Base-by-base conservation (phyloP, 2,113 vertebrate species). In the Physeter macrocephalus region DNA sequence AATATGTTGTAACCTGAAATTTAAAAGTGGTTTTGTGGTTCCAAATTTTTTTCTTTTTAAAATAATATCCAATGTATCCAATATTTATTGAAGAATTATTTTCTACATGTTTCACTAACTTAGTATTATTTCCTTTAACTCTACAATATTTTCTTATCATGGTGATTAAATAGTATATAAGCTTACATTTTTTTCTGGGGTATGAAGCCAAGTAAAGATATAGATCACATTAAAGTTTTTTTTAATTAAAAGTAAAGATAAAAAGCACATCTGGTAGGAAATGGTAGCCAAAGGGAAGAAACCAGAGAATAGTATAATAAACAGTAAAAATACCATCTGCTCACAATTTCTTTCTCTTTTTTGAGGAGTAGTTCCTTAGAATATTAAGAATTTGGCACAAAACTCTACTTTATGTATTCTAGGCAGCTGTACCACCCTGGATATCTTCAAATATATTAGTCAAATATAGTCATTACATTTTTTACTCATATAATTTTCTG, bases 221-320 rank as follows among this genome's bases (percentile, higher is more conserved):
- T 18, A 81, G 41, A 94, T 75, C 36, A 93, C 23, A 57, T 81
- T 80, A 83, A 86, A 94, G 49, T 7, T 2, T 54, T 85, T 97
- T 97, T 77, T 64, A 96, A 97, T 95, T 95, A 88, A 96, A 96
- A 59, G 12, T 11, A 74, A 92, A 87, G 23, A 90, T 89, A 84
- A 90, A 96, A 81, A 82, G 27, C 52, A 94, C 94, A 96, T 97
- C 88, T 97, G 90, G 59, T 95, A 82, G 81, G 20, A 39, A 69
- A 64, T 57, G 8, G 13, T 69, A 92, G 54, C 71, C 90, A 94
- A 96, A 97, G 81, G 94, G 39, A 96, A 95, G 36, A 82, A 95
- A 88, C 23, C 8, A 85, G 61, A 96, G 12, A 94, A 85, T 89
- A 61, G 69, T 88, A 93, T 71, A 59, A 88, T 88, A 94, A 90